Conservation (phyloP, 2,113 vertebrate genomes). For the Gnathonemus echidnorhynchus region DNA sequence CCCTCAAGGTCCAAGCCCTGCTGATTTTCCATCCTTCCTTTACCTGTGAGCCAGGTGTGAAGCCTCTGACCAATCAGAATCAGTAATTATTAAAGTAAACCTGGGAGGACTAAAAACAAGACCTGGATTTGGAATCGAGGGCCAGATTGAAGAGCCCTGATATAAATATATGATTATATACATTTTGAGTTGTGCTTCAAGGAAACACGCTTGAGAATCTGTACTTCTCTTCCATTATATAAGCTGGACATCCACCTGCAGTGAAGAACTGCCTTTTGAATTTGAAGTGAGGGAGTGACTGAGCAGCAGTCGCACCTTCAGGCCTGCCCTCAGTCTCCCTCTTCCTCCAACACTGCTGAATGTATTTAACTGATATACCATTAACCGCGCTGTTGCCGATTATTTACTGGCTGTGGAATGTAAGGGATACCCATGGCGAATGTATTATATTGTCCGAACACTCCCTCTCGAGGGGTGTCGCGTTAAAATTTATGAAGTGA, state of each 20-base stretch:
- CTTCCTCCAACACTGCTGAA: conserved; percentile 7
- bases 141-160: not conserved
- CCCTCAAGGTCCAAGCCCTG: not conserved
- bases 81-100: not conserved
- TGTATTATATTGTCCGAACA: conserved; percentile 98
- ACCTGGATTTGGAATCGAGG: not conserved
- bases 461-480: conserved; percentile 87
- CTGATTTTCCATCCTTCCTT: not conserved
- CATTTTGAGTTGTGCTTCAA: not conserved
- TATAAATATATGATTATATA: not conserved
- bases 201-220: not conserved
- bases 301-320: conserved; percentile 5
- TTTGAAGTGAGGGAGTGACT: not conserved
- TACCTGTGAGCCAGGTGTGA: not conserved
- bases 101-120: not conserved
- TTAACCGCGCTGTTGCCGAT: conserved; percentile 75
- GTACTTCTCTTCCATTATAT: not conserved
- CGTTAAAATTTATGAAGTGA: conserved; percentile 99
- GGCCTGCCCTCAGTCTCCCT: not conserved
- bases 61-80: not conserved
- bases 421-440: conserved; percentile 92
- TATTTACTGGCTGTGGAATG: conserved; percentile 86
- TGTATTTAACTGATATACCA: conserved; percentile 24
- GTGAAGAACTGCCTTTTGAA: not conserved
- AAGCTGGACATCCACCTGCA: not conserved